Evolutionary conservation across 2,888 invertebrate species (phyloP), one percentile per base, ranked within the genome.

Genomic region (Drosophila lutescens): DNA sequence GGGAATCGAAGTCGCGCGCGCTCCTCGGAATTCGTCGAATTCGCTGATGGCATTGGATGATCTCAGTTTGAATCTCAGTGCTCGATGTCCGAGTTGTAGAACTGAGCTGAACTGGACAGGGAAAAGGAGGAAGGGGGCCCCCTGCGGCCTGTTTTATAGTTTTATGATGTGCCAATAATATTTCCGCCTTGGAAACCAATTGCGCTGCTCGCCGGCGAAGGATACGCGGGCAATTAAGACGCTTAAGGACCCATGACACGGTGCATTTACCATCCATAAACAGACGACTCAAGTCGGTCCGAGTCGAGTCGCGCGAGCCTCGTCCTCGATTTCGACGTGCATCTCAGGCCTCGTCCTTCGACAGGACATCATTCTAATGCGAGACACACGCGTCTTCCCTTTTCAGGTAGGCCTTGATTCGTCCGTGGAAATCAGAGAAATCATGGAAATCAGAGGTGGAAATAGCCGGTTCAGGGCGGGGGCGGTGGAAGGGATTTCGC

Each of bases 111-210:
- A 49, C 53, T 44, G 32, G 47, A 23, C 50, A 13, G 34, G 40
- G 34, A 50, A 60, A 47, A 60, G 56, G 46, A 30, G 50, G 41
- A 44, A 51, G 51, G 49, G 32, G 54, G 86, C 73, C 89, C 78
- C 91, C 90, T 85, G 90, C 87, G 76, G 89, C 73, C 84, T 74
- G 76, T 89, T 91, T 91, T 90, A 91, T 91, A 83, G 74, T 88
- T 91, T 91, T 91, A 91, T 78, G 89, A 86, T 86, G 79, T 80
- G 88, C 82, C 89, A 89, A 91, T 91, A 89, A 91, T 90, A 89
- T 89, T 90, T 89, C 88, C 80, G 80, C 88, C 80, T 87, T 82
- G 86, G 86, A 88, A 89, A 84, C 86, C 80, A 76, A 80, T 80
- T 80, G 75, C 80, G 63, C 78, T 54, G 78, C 68, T 49, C 73